These are phyloP conservation scores for Bursaphelenchus okinawaensis DNA, from an alignment of 2,888 invertebrate genomes.

Conservation along the genomic window DNA sequence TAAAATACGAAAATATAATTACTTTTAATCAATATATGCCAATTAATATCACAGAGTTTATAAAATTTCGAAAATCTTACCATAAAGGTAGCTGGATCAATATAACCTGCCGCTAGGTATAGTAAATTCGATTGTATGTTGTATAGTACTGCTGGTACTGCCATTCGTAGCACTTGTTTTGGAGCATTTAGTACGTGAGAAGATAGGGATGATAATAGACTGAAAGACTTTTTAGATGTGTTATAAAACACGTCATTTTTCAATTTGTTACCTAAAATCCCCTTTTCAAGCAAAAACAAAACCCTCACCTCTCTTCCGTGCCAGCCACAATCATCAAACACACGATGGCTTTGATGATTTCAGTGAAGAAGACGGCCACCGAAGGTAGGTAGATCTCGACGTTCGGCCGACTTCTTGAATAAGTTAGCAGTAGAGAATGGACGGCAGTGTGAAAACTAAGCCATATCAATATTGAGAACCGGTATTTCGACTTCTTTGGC, in stretches of 20 bases:
- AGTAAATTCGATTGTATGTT: neutral
- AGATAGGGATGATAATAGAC: neutral
- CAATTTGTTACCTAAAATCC: no score
- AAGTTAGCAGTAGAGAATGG: neutral
- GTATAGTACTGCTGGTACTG: neutral
- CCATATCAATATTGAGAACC: neutral
- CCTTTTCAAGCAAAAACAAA: no score
- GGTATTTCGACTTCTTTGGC: neutral
- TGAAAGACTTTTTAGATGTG: no score
- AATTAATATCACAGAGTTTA: neutral
- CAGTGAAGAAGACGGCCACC: neutral
- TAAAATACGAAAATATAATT: no score
- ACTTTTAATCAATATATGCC: neutral
- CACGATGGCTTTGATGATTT: neutral
- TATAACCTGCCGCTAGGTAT: neutral
- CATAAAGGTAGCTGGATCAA: neutral
- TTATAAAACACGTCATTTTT: no score
- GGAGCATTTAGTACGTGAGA: neutral
- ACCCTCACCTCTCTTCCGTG: neutral
- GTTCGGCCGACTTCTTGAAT: neutral
- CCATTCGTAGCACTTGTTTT: neutral
- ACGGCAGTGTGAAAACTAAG: neutral
- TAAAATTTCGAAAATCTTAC: neutral
- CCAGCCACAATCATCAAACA: neutral
- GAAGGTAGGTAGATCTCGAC: neutral